These are phyloP conservation scores for Ptychoptera contaminata DNA, from an alignment of 2,888 invertebrate genomes.

Conservation along the genomic window DNA sequence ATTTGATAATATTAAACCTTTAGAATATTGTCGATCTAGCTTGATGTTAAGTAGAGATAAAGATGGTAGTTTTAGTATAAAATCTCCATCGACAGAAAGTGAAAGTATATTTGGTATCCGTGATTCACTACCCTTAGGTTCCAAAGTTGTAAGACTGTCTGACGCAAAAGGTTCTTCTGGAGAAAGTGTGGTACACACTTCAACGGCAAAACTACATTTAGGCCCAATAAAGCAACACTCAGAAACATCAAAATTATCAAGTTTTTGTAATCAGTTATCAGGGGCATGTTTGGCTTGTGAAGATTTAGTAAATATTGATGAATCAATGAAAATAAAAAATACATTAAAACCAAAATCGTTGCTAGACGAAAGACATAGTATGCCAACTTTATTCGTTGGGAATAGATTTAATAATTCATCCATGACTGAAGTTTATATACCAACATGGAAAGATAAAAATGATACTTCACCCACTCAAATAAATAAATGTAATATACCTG, in stretches of 20 bases:
- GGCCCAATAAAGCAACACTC: slow-evolving; percentile 34
- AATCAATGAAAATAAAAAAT: slow-evolving; percentile 37
- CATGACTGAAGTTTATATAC: slow-evolving; percentile 38
- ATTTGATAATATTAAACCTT: slow-evolving; percentile 21
- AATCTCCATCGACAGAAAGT: not conserved
- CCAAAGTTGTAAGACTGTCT: slow-evolving; percentile 22
- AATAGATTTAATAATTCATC: slow-evolving; percentile 39
- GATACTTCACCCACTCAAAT: slow-evolving; percentile 18
- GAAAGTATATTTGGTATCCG: slow-evolving; percentile 2
- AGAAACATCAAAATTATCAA: slow-evolving; percentile 41
- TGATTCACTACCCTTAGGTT: slow-evolving; percentile 27
- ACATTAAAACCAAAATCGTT: slow-evolving; percentile 18
- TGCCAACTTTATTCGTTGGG: slow-evolving; percentile 45
- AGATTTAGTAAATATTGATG: slow-evolving; percentile 48
- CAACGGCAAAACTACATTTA: slow-evolving; percentile 33
- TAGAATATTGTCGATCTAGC: slow-evolving; percentile 13
- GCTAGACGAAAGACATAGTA: slow-evolving; percentile 42
- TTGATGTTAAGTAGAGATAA: slow-evolving; percentile 12
- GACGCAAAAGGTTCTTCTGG: slow-evolving; percentile 21
- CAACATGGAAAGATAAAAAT: slow-evolving; percentile 30
- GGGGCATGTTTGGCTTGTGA: slow-evolving; percentile 47
- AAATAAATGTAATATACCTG: slow-evolving; percentile 17
- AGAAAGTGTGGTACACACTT: slow-evolving; percentile 31
- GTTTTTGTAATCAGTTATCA: slow-evolving; percentile 36
- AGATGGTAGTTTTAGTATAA: slow-evolving; percentile 6